Base-by-base conservation (phyloP, 2,113 vertebrate species). In the Illadopsis cleaveri region DNA sequence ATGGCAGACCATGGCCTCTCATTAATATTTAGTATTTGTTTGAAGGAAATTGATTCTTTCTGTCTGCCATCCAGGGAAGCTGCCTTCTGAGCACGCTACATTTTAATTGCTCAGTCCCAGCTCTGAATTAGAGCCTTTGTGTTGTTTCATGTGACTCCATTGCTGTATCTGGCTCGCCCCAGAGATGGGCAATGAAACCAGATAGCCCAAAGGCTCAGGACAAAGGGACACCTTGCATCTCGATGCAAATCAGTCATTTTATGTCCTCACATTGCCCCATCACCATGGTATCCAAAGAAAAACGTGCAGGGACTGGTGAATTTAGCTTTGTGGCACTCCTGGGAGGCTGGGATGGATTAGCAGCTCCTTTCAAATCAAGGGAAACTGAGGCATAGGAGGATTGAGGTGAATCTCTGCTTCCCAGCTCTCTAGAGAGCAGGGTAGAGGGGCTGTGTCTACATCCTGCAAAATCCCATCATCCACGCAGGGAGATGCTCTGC, bases 21-120 rank as follows among this genome's bases (percentile, higher is more conserved):
- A 97, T 97, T 94, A 97, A 97, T 97, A 97, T 97, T 94, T 94
- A 97, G 96, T 96, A 61, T 96, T 97, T 97, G 94, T 95, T 97
- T 94, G 95, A 95, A 92, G 96, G 94, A 93, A 95, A 95, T 88
- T 24, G 92, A 96, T 93, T 96, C 93, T 93, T 89, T 97, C 81
- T 91, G 94, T 62, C 91, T 76, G 82, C 87, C 88, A 71, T 56
- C 75, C 60, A 93, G 86, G 88, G 72, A 82, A 85, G 60, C 51
- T 75, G 96, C 44, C 58, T 96, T 85, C 45, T 70, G 71, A 96
- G 86, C 35, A 35, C 0, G 5, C 72, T 96, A 71, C 93, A 94
- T 96, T 96, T 96, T 94, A 97, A 96, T 57, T 77, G 79, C 78
- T 82, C 75, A 17, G 51, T 21, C 53, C 54, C 48, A 33, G 89